These are phyloP conservation scores for Atlantisia rogersi DNA, from an alignment of 2,113 vertebrate species.

Conservation along the genomic window DNA sequence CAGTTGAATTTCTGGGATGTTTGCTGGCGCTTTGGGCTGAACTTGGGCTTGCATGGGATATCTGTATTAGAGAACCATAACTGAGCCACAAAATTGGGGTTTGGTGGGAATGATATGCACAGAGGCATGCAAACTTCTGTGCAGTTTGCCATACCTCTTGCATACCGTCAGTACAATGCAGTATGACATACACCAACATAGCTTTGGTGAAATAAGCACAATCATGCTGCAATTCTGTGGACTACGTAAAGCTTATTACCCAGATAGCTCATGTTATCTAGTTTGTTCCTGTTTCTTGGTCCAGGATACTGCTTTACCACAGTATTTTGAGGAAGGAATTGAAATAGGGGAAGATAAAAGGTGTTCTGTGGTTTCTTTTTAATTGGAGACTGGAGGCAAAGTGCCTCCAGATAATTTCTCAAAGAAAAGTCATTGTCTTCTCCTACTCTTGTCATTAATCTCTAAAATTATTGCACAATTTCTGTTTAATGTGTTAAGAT, in stretches of 20 bases:
- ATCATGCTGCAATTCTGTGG: neutral
- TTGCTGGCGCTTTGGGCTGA: neutral
- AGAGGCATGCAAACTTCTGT: neutral
- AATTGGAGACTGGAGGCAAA: conserved; percentile 66
- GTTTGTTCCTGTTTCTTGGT: conserved; percentile 16
- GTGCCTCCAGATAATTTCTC: conserved; percentile 67
- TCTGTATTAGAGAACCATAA: neutral
- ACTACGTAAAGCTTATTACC: conserved; percentile 13
- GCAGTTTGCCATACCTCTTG: neutral
- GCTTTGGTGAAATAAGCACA: conserved; percentile 4
- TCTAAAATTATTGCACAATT: conserved; percentile 70
- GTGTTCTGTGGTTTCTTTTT: conserved; percentile 63
- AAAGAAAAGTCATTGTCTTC: conserved; percentile 69
- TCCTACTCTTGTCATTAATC: conserved; percentile 66
- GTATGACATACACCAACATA: neutral
- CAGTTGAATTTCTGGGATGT: neutral
- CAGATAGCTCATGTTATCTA: conserved; percentile 34
- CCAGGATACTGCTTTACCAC: neutral
- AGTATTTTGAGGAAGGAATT: conserved; percentile 43
- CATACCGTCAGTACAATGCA: neutral
- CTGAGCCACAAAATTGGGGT: neutral
- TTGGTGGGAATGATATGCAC: neutral
- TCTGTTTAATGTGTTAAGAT: conserved; percentile 66
- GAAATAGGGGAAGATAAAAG: conserved; percentile 58
- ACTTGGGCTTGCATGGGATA: neutral